Conservation (phyloP, 1,140 invertebrate genomes). For the Atta texana region DNA sequence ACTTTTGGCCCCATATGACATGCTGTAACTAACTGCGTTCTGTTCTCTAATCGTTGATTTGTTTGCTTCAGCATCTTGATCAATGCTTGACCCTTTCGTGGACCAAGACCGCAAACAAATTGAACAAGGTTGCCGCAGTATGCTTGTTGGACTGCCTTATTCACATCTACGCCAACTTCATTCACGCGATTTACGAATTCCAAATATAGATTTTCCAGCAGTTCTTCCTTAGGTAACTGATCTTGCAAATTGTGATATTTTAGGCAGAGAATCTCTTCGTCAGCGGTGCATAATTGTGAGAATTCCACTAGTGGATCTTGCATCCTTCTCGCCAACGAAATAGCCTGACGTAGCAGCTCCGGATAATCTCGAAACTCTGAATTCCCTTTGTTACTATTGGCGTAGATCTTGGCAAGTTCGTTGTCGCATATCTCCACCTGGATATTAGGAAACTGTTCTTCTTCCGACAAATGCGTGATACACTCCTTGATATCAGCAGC, state of each 20-base stretch:
- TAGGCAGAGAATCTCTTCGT: constrained; percentile 98
- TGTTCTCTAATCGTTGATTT: constrained; percentile 96
- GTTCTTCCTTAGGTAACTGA: constrained; percentile 93
- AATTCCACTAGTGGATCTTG: constrained; percentile 99
- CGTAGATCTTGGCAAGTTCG: constrained; percentile 95
- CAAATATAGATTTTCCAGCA: constrained; percentile 93
- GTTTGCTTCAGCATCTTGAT: constrained; percentile 97
- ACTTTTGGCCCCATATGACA: constrained; percentile 99
- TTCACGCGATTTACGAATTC: constrained; percentile 98
- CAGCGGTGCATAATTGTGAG: constrained; percentile 96
- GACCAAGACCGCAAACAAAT: constrained; percentile 98
- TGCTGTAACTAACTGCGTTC: constrained; percentile 97
- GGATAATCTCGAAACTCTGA: constrained; percentile 97
- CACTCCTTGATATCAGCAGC: constrained; percentile 94
- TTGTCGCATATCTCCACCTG: constrained; percentile 97
- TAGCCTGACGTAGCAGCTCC: constrained; percentile 94
- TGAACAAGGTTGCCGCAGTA: constrained; percentile 97
- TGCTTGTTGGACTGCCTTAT: constrained; percentile 94
- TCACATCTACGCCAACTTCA: constrained; percentile 99
- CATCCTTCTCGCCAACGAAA: constrained; percentile 96
- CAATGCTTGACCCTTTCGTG: constrained; percentile 96
- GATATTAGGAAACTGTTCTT: constrained; percentile 95
- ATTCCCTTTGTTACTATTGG: constrained; percentile 95
- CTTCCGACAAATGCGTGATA: constrained; percentile 91
- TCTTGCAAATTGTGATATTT: constrained; percentile 93